A percentile compares a stretch with the other conserved stretches of the same genome.
phyloP scores from a whole-genome alignment of 2,888 invertebrate genomes.

The Habrosyne pyritoides region DNA sequence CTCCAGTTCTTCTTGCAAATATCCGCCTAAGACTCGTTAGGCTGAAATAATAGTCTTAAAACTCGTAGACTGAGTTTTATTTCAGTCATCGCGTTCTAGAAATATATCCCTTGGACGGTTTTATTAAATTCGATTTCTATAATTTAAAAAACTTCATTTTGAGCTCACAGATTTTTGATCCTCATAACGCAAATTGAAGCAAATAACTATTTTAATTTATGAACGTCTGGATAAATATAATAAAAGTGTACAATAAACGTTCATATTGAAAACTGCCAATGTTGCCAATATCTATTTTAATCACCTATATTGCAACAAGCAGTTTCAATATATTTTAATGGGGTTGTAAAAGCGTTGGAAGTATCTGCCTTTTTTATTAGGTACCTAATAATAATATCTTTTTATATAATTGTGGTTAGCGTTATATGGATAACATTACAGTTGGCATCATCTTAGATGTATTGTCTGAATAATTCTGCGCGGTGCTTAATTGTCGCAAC shows the following conservation, averaged over 20 bases:
- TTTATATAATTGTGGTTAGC: too few species aligned
- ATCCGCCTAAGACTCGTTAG: constrained; percentile 28
- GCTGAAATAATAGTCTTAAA: constrained; percentile 27
- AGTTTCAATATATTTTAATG: not conserved
- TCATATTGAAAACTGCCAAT: too few species aligned
- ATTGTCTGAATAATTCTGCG: not conserved
- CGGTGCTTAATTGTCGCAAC: too few species aligned
- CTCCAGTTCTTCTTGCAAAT: constrained; percentile 17
- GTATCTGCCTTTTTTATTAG: not conserved
- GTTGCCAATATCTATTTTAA: not conserved
- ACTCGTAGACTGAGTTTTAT: constrained; percentile 20
- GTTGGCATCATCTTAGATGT: too few species aligned
- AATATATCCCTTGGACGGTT: constrained; percentile 4
- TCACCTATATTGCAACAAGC: constrained; percentile 14
- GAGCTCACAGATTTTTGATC: constrained; percentile 9
- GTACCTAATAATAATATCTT: too few species aligned
- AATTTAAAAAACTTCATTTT: constrained; percentile 23
- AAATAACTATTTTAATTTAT: constrained; percentile 10
- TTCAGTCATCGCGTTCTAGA: constrained; percentile 11
- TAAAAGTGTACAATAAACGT: too few species aligned
- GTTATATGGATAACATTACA: too few species aligned
- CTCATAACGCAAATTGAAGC: constrained; percentile 10
- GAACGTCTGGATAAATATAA: not conserved
- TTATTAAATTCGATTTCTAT: constrained; percentile 27
- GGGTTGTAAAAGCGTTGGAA: not conserved